phyloP scores from a whole-genome alignment of 2,113 vertebrate genomes.

The Psittacara wagleri region DNA sequence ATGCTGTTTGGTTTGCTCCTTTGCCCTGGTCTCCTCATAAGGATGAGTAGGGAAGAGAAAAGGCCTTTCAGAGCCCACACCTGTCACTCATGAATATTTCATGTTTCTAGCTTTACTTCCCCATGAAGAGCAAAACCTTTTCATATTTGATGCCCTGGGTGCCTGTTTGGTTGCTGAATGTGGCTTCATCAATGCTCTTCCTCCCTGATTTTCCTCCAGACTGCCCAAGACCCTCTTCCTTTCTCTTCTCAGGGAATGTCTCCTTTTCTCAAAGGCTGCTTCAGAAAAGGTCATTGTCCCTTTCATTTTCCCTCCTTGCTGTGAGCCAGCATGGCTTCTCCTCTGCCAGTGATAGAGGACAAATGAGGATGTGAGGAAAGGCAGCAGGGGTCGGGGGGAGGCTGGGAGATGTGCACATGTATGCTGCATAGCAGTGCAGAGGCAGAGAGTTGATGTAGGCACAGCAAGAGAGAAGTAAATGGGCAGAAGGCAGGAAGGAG shows the following conservation, averaged over 20 bases:
- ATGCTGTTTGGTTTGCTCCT: neutral
- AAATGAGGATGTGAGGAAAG: neutral
- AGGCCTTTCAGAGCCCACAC: neutral
- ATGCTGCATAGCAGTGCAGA: neutral
- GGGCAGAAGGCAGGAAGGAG: neutral
- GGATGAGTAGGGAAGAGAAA: neutral
- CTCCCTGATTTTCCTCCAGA: neutral
- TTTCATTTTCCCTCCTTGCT: constrained; percentile 60
- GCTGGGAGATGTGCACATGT: fast-evolving
- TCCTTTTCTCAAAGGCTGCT: constrained; percentile 15
- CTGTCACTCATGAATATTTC: constrained; percentile 59
- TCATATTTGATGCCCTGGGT: constrained; percentile 57
- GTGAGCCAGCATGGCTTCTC: constrained; percentile 44
- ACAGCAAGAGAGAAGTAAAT: neutral
- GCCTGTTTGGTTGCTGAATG: constrained; percentile 24
- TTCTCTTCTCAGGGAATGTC: neutral
- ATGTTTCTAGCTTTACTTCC: constrained; percentile 47
- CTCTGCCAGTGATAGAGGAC: constrained; percentile 11
- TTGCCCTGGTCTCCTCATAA: neutral
- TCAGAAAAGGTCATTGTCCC: constrained; percentile 65
- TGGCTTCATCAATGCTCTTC: neutral
- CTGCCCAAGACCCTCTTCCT: neutral
- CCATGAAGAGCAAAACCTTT: constrained; percentile 57
- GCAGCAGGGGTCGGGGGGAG: neutral
- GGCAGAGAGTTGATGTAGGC: neutral